Percentiles rank a stretch among this genome's conserved stretches.
Conservation (phyloP, 2,888 invertebrate species). For the Drosophila meridiana region DNA sequence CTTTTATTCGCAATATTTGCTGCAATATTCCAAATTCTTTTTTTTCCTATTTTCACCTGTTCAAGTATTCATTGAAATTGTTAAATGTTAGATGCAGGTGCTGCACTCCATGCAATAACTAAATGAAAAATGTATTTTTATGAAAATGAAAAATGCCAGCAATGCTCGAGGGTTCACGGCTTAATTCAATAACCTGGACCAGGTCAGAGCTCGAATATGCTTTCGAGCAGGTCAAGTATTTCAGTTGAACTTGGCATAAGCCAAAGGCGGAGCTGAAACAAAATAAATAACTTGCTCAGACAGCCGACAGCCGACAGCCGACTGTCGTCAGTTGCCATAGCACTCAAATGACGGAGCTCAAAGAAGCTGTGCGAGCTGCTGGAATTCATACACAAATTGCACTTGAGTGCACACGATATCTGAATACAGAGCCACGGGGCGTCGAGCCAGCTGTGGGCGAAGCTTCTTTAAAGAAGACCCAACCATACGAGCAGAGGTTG, state of each 20-base stretch:
- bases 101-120: background rate
- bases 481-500: conserved; percentile 4
- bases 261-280: background rate
- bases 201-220: conserved; percentile 36
- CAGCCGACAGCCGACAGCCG: background rate
- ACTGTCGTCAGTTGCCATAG: conserved; percentile 2
- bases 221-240: conserved; percentile 65
- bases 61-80: conserved; percentile 3
- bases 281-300: conserved; percentile 13
- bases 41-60: background rate
- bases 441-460: background rate
- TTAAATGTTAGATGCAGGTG: background rate
- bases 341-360: conserved; percentile 13
- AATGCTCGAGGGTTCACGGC: background rate
- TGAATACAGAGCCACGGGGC: background rate
- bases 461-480: conserved; percentile 33
- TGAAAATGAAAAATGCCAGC: background rate
- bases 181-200: conserved; percentile 37
- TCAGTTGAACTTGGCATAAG: conserved; percentile 57
- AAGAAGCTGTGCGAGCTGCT: conserved; percentile 18
- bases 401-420: conserved; percentile 54
- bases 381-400: conserved; percentile 46
- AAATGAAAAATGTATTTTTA: background rate
- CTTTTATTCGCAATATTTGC: background rate
- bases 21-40: background rate